These are phyloP conservation scores for Holcopasites calliopsidis DNA, from an alignment of 1,140 invertebrate species.

Conservation along the genomic window DNA sequence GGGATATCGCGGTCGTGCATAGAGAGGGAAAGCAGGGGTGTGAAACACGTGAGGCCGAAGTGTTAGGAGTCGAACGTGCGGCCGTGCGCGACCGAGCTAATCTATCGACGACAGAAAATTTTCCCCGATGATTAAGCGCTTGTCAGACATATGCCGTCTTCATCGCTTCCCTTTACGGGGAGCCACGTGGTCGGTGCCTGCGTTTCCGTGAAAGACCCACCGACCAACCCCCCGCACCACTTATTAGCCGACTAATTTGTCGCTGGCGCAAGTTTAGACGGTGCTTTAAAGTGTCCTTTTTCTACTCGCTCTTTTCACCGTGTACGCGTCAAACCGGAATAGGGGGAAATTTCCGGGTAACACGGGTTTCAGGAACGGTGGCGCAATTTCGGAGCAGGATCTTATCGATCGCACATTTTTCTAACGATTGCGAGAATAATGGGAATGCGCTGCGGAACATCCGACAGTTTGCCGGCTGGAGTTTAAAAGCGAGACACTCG, in stretches of 20 bases:
- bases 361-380: neutral
- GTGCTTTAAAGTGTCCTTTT: slow-evolving; percentile 11
- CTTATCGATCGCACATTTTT: neutral
- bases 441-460: neutral
- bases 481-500: too few species aligned
- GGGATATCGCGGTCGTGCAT: too few species aligned
- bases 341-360: slow-evolving; percentile 29
- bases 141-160: slow-evolving; percentile 68
- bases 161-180: slow-evolving; percentile 64
- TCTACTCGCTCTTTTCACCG: neutral
- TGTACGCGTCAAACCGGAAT: slow-evolving; percentile 14
- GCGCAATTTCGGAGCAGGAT: neutral
- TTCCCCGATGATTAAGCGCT: slow-evolving; percentile 70
- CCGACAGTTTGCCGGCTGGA: too few species aligned
- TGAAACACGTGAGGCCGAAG: neutral
- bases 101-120: slow-evolving; percentile 68
- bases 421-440: neutral
- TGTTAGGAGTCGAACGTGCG: slow-evolving; percentile 28
- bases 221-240: slow-evolving; percentile 35
- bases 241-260: slow-evolving; percentile 62
- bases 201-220: slow-evolving; percentile 59
- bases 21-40: neutral
- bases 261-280: slow-evolving; percentile 56
- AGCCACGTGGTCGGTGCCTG: slow-evolving; percentile 48
- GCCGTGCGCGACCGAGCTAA: slow-evolving; percentile 48